Evolutionary conservation across 2,888 invertebrate genomes (phyloP), one percentile per base, ranked within the genome.

Genomic region (Proisotoma minuta): DNA sequence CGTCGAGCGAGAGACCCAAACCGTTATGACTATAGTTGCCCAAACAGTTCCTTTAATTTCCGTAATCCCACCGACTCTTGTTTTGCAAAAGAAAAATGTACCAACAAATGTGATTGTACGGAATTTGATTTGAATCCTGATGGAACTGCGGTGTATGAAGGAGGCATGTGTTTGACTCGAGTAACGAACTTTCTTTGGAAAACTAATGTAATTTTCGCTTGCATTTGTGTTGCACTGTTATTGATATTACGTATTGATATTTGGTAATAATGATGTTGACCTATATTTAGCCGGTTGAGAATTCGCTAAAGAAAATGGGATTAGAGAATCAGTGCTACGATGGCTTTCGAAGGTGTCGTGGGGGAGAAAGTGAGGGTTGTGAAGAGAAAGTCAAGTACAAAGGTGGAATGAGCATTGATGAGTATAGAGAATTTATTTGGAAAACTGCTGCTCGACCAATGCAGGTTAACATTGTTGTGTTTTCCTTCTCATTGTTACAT

Each of bases 131-230:
- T 47, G 52, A 52, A 34, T 4, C 15, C 39, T 2, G 43, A 65
- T 53, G 65, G 65, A n/a, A 53, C 53, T 1, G 48, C 61, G 5
- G 18, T 15, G 1, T 65, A 65, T 24, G 58, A 65, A 51, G 65
- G 65, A n/a, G 65, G 65, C 20, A 65, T 65, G 65, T 65, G 65
- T 26, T 8, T 61, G 29, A 12, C 18, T 1, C 34, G 54, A 51
- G 50, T 59, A 4, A 27, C 26, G 2, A 5, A 40, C 3, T 65
- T 40, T 43, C 47, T 65, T 5, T 24, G 26, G 51, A 51, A 51
- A 27, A 27, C 51, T 3, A 51, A 51, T 27, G 51, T 51, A 51
- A 51, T 23, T 43, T 5, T 34, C 15, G 8, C n/a, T n/a, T n/a
- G n/a, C n/a, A n/a, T n/a, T n/a, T n/a, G n/a, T n/a, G n/a, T n/a